Percentiles rank a stretch among this genome's conserved stretches.
These are phyloP conservation scores for Anomalospiza imberbis DNA, from an alignment of 2,797 vertebrate species.

Conservation along the genomic window DNA sequence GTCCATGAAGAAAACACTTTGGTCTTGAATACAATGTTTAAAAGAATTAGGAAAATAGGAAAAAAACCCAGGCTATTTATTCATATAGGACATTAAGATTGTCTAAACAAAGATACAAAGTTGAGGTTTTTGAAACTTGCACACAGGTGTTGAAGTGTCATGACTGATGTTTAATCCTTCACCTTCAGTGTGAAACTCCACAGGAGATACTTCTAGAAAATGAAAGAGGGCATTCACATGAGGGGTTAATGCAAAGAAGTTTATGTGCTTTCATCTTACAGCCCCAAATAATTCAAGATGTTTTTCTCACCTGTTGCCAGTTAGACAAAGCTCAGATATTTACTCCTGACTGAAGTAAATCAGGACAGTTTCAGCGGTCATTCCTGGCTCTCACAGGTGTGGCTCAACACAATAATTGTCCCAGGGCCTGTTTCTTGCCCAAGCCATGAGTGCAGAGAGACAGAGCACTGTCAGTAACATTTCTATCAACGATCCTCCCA, in stretches of 20 bases:
- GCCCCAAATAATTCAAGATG: neutral
- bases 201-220: neutral
- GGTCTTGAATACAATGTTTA: slow-evolving; percentile 4
- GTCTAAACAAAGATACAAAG: neutral
- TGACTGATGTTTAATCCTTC: neutral
- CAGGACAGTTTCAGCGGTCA: neutral
- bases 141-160: neutral
- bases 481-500: neutral
- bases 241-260: neutral
- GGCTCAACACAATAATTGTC: neutral
- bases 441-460: neutral
- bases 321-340: neutral
- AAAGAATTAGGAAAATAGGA: neutral
- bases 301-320: neutral
- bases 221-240: neutral
- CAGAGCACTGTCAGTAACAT: neutral
- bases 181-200: neutral
- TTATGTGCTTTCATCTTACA: neutral
- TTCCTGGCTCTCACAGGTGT: neutral
- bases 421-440: neutral
- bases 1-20: slow-evolving; percentile 3
- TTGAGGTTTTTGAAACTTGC: neutral
- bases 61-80: neutral
- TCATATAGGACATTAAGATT: neutral
- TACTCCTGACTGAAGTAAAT: neutral